phyloP scores from a whole-genome alignment of 2,888 invertebrate genomes.

The Xestia sexstrigata region DNA sequence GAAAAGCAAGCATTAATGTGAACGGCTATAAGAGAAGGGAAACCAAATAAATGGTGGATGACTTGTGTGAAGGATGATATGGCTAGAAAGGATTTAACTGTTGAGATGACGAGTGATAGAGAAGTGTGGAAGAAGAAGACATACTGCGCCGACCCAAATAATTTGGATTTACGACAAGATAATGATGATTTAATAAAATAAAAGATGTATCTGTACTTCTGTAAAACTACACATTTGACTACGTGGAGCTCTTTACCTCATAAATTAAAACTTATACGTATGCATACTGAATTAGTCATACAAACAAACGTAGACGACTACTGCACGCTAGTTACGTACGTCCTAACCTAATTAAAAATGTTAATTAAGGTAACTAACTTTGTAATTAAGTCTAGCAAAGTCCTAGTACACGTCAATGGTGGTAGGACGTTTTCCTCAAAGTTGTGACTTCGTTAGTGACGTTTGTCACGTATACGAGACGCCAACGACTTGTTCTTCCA shows the following conservation, averaged over 20 bases:
- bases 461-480: slow-evolving; percentile 69
- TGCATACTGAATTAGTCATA: slow-evolving; percentile 33
- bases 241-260: neutral
- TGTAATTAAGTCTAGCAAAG: slow-evolving; percentile 69
- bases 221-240: slow-evolving; percentile 5
- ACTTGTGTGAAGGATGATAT: neutral
- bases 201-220: neutral
- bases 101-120: neutral
- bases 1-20: neutral
- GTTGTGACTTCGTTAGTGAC: slow-evolving; percentile 77
- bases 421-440: slow-evolving; percentile 66
- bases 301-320: slow-evolving; percentile 43
- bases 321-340: slow-evolving; percentile 43
- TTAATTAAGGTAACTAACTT: slow-evolving; percentile 69
- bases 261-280: slow-evolving; percentile 22
- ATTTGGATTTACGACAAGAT: neutral
- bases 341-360: slow-evolving; percentile 59
- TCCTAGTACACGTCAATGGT: slow-evolving; percentile 62
- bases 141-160: neutral
- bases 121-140: neutral
- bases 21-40: neutral
- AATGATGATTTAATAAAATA: neutral
- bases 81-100: neutral
- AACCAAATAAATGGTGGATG: neutral
- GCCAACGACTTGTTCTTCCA: slow-evolving; percentile 62